Evolutionary conservation across 2,888 invertebrate species (phyloP), one percentile per base, ranked within the genome.

Genomic region (Drosophila subquinaria): DNA sequence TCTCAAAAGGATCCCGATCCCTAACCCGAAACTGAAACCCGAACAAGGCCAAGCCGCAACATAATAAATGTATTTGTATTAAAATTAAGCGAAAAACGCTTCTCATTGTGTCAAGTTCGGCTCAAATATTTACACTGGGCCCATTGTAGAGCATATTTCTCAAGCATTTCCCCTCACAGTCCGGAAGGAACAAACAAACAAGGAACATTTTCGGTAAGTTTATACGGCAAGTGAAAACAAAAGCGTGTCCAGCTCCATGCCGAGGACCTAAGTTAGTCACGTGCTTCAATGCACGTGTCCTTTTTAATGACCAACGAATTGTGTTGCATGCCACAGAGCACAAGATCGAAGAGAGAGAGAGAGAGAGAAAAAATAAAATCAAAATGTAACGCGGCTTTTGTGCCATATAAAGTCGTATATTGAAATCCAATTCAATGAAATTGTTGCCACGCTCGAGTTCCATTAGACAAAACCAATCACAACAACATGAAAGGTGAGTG

Each of bases 301-400:
- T 88, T 91, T 91, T 92, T 92, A 92, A 92, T 92, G 92, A 92
- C 92, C 92, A 89, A 80, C 88, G 87, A 89, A 90, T 90, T 84
- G 89, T 83, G 80, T 69, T 81, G 75, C 79, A 71, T 62, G 65
- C 50, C 65, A 65, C 63, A 66, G 53, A 43, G 50, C 42, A 52
- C 23, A 30, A 55, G 4, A 9, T 20, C 27, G 50, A 4, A 11
- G 17, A 27, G 20, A 11, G 15, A 13, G 10, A 23, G 27, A 27
- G 9, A 17, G 35, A 27, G 11, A 9, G 6, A 15, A 64, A 69
- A 63, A 68, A 59, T 36, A 75, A 81, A 87, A 81, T 79, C 76
- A 81, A 82, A 86, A 76, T 75, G 76, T 73, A 82, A 82, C 74
- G 74, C 76, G 59, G 60, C 76, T 76, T 81, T 78, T 78, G 55